phyloP scores from a whole-genome alignment of 2,797 vertebrate genomes.

The Vultur gryphus region DNA sequence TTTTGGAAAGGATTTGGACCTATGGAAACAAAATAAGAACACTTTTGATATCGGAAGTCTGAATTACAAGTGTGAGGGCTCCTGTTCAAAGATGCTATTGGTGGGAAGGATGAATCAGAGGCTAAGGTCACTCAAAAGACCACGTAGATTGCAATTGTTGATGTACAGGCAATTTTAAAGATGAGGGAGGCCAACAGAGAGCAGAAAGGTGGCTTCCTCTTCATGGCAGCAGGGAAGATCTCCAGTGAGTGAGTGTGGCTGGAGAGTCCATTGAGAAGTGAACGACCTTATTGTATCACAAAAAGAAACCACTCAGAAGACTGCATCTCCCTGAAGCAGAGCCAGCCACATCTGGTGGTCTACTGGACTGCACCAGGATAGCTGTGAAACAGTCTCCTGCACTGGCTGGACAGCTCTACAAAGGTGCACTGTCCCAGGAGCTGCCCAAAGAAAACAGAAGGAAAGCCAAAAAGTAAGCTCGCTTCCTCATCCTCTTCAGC shows the following conservation, averaged over 20 bases:
- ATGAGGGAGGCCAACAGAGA: background rate
- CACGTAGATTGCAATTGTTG: background rate
- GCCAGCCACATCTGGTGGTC: background rate
- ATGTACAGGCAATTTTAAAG: background rate
- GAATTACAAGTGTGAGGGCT: background rate
- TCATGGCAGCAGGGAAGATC: background rate
- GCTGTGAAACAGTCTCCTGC: background rate
- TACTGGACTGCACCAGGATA: background rate
- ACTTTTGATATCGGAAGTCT: background rate
- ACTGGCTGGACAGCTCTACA: background rate
- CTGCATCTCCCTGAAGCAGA: background rate
- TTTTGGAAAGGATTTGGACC: background rate
- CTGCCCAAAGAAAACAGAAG: background rate
- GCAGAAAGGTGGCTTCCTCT: background rate
- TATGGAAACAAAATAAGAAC: background rate
- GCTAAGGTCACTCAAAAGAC: background rate
- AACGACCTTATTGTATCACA: background rate
- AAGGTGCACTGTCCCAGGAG: background rate
- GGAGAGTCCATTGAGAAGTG: background rate
- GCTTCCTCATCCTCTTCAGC: background rate
- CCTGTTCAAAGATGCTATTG: background rate
- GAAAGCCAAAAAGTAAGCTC: background rate
- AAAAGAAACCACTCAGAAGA: background rate
- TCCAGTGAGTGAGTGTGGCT: background rate
- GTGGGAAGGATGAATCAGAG: background rate